These are phyloP conservation scores for Cheirogaleus medius DNA, from an alignment of 2,113 vertebrate species.

Conservation along the genomic window DNA sequence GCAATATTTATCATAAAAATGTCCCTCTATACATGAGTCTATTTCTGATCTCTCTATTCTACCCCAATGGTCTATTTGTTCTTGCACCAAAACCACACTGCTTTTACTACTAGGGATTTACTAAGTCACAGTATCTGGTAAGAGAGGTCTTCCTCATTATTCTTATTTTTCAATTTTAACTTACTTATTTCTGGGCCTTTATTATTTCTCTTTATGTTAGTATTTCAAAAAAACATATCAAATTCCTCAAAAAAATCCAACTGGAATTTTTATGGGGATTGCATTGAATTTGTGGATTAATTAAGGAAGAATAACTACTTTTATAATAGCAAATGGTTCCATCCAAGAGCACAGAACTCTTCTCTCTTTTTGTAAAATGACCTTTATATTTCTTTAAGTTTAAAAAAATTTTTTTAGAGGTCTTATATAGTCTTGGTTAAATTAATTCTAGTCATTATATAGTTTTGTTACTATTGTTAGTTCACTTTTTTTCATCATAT, in stretches of 20 bases:
- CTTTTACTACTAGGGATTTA: not conserved
- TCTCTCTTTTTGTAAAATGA: not conserved
- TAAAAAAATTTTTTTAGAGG: not conserved
- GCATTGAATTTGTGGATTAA: not conserved
- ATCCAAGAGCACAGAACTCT: not conserved
- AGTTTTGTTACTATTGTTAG: not conserved
- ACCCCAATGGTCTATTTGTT: not conserved
- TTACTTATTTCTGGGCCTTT: not conserved
- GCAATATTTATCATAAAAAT: not conserved
- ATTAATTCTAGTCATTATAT: not conserved
- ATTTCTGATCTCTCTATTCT: not conserved
- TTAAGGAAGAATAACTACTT: not conserved
- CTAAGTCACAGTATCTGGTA: not conserved
- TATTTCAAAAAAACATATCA: not conserved
- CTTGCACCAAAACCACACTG: not conserved
- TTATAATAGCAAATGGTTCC: not conserved
- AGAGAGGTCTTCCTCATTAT: not conserved
- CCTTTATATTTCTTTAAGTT: not conserved
- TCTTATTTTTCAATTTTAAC: not conserved
- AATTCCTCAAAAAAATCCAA: not conserved
- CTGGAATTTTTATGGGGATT: not conserved
- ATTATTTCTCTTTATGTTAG: not conserved
- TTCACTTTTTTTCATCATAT: not conserved
- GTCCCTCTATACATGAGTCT: not conserved
- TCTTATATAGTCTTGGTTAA: not conserved